These are phyloP conservation scores for Dendrocopos noguchii DNA, from an alignment of 2,113 vertebrate genomes.

Conservation along the genomic window DNA sequence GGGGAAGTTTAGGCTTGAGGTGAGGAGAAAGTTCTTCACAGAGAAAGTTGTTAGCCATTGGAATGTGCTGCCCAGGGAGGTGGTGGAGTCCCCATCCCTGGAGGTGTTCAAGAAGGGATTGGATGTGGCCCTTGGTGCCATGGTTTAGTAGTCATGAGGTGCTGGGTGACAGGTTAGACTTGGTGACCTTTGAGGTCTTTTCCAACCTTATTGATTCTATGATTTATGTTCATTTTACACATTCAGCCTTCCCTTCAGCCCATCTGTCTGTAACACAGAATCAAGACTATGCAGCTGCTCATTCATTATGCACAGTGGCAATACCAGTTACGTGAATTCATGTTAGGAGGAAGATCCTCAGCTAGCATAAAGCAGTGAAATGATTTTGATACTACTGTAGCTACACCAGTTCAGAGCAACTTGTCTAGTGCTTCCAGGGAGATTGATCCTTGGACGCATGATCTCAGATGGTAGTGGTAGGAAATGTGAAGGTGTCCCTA, in stretches of 20 bases:
- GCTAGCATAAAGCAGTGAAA: no score
- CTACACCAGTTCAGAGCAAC: background rate
- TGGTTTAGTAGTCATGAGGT: no score
- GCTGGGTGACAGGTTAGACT: no score
- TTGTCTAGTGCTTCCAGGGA: background rate
- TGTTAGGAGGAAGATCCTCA: background rate
- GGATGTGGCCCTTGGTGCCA: no score
- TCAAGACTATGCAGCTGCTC: background rate
- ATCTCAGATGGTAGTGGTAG: background rate
- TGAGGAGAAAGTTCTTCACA: no score
- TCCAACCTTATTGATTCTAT: no score
- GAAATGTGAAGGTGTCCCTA: background rate
- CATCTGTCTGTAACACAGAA: background rate
- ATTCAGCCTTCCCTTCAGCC: background rate
- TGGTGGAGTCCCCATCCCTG: no score
- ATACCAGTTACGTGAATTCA: background rate
- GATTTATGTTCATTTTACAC: background rate
- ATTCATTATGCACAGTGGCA: background rate
- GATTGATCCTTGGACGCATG: background rate
- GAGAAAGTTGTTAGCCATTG: no score
- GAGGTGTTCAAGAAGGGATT: no score
- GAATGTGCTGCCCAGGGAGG: no score
- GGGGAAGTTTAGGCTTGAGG: no score
- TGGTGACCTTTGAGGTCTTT: no score
- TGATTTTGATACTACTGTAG: background rate